These are phyloP conservation scores for Pimephales promelas DNA, from an alignment of 2,113 vertebrate genomes.

Conservation along the genomic window DNA sequence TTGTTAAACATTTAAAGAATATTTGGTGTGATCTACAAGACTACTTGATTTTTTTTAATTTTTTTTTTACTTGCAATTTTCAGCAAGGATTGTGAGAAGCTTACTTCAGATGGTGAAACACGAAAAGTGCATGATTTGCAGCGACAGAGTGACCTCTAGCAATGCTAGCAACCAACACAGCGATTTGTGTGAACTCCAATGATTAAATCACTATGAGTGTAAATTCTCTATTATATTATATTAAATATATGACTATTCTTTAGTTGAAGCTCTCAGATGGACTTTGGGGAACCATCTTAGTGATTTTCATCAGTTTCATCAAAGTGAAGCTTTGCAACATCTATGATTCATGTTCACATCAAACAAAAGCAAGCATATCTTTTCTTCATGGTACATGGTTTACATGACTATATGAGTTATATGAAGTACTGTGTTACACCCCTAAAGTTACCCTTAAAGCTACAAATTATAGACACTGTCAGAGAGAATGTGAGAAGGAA, in stretches of 20 bases:
- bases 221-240: not conserved
- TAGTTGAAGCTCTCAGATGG: not conserved
- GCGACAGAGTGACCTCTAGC: not conserved
- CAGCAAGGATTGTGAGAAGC: not conserved
- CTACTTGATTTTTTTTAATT: too few relatives aligned
- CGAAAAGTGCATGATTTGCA: not conserved
- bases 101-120: not conserved
- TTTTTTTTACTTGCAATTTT: not conserved
- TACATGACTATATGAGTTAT: not conserved
- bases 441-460: not conserved
- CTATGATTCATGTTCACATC: constrained; percentile 13
- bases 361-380: constrained; percentile 3
- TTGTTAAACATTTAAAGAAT: constrained; percentile 5
- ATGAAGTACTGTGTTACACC: not conserved
- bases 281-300: not conserved
- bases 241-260: not conserved
- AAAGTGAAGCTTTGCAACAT: not conserved
- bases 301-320: not conserved
- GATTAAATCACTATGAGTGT: not conserved
- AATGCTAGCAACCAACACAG: not conserved
- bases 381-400: not conserved
- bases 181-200: not conserved
- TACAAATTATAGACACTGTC: constrained; percentile 35
- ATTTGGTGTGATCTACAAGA: not conserved
- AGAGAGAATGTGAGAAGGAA: not conserved